Evolutionary conservation across 2,113 vertebrate genomes (phyloP).

Genomic region (Ictalurus furcatus): DNA sequence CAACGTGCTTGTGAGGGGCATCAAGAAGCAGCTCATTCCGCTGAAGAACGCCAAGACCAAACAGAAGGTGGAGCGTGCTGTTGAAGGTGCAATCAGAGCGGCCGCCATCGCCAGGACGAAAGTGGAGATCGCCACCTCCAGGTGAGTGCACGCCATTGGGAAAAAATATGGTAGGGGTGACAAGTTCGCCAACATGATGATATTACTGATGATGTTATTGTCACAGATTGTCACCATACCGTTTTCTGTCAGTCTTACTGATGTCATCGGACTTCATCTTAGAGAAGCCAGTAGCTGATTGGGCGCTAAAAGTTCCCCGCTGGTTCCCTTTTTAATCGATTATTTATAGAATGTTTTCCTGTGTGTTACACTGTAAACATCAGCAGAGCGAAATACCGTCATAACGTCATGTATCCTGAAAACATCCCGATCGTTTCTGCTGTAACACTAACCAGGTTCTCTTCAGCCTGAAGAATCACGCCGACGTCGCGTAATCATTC

Average conservation of each 20-base stretch:
- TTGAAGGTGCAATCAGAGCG: constrained; percentile 88
- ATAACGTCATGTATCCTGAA: background rate
- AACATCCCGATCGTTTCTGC: background rate
- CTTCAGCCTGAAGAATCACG: background rate
- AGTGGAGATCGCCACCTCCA: constrained; percentile 94
- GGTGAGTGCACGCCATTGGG: constrained; percentile 69
- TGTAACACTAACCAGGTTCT: background rate
- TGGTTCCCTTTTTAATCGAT: background rate
- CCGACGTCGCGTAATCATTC: too few species aligned
- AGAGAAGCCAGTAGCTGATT: background rate
- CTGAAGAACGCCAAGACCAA: constrained; percentile 92
- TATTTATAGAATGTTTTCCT: background rate
- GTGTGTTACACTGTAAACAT: background rate
- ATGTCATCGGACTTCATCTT: background rate
- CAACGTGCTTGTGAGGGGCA: constrained; percentile 87
- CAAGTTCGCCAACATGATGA: background rate
- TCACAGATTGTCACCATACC: background rate
- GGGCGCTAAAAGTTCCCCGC: background rate
- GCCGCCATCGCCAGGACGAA: constrained; percentile 93
- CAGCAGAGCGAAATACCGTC: background rate
- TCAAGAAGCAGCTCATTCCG: constrained; percentile 91
- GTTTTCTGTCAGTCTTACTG: background rate
- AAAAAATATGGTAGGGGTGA: background rate
- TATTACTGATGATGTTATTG: background rate
- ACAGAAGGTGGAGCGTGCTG: constrained; percentile 92